These are phyloP conservation scores for Mesoligia furuncula DNA, from an alignment of 2,888 invertebrate genomes.

Conservation along the genomic window DNA sequence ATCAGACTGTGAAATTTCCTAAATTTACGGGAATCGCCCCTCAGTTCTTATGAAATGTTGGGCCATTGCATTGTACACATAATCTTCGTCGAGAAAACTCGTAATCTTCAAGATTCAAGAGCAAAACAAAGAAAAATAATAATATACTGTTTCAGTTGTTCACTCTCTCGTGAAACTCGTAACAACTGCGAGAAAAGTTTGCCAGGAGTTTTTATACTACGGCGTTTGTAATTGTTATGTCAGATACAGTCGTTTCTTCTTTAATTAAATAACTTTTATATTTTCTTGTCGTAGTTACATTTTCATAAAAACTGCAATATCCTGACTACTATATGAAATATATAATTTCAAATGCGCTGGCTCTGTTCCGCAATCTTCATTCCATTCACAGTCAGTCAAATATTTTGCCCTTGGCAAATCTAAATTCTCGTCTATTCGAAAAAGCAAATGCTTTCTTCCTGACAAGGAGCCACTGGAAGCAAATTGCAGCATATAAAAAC, in stretches of 20 bases:
- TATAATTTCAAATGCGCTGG: not conserved
- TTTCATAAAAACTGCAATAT: not conserved
- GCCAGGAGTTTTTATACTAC: constrained; percentile 17
- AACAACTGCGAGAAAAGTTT: constrained; percentile 34
- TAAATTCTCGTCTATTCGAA: not conserved
- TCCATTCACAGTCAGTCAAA: not conserved
- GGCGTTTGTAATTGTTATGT: constrained; percentile 30
- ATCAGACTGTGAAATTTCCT: not conserved
- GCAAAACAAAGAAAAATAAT: constrained; percentile 22
- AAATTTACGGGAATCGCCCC: too few relatives aligned
- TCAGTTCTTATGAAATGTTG: not conserved
- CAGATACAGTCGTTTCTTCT: constrained; percentile 15
- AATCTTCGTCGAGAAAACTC: constrained; percentile 18
- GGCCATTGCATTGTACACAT: not conserved
- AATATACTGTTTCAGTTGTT: constrained; percentile 29
- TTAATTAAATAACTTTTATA: constrained; percentile 17
- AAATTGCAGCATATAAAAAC: constrained; percentile 54
- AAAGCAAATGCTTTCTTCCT: not conserved
- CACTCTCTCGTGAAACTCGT: constrained; percentile 26
- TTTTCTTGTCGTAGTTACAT: not conserved
- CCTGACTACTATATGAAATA: not conserved
- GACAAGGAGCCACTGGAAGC: constrained; percentile 42
- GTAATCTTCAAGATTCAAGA: constrained; percentile 11
- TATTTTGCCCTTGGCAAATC: not conserved
- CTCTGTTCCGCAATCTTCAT: not conserved